phyloP scores from a whole-genome alignment of 2,888 invertebrate genomes.

The Chalcis sispes region DNA sequence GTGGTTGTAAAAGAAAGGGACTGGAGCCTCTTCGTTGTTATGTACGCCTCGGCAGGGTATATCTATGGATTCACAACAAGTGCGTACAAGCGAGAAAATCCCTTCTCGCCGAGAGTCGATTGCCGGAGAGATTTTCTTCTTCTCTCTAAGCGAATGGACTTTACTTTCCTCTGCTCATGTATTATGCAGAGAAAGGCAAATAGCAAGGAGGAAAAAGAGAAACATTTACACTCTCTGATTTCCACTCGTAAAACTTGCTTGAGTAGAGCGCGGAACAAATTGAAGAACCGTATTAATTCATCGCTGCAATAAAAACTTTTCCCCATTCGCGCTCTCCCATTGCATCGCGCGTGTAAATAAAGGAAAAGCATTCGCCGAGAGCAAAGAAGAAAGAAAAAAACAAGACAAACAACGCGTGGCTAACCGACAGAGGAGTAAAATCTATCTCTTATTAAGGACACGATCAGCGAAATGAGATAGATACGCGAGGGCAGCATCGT shows the following conservation, averaged over 20 bases:
- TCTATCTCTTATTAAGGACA: conserved; percentile 10
- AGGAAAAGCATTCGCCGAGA: not conserved
- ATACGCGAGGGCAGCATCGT: not conserved
- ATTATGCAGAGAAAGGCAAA: conserved; percentile 46
- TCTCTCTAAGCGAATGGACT: conserved; percentile 4
- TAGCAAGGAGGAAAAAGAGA: conserved; percentile 7
- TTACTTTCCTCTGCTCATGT: conserved; percentile 42
- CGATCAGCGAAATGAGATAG: conserved; percentile 34
- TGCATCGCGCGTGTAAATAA: conserved; percentile 17
- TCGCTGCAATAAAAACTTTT: conserved; percentile 38
- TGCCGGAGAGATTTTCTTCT: conserved; percentile 9
- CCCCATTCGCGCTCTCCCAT: not conserved
- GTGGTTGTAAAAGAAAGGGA: too few relatives aligned
- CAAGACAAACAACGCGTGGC: not conserved
- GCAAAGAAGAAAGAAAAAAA: not conserved
- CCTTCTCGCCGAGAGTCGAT: conserved; percentile 4
- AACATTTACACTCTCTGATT: conserved; percentile 47
- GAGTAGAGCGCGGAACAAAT: conserved; percentile 21
- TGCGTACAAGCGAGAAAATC: not conserved
- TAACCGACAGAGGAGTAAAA: not conserved
- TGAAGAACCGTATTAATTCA: conserved; percentile 38
- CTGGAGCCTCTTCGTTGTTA: too few relatives aligned
- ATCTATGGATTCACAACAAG: too few relatives aligned
- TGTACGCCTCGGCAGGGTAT: too few relatives aligned
- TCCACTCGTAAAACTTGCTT: conserved; percentile 38